phyloP scores from a whole-genome alignment of 2,113 vertebrate species.

The Apus apus region DNA sequence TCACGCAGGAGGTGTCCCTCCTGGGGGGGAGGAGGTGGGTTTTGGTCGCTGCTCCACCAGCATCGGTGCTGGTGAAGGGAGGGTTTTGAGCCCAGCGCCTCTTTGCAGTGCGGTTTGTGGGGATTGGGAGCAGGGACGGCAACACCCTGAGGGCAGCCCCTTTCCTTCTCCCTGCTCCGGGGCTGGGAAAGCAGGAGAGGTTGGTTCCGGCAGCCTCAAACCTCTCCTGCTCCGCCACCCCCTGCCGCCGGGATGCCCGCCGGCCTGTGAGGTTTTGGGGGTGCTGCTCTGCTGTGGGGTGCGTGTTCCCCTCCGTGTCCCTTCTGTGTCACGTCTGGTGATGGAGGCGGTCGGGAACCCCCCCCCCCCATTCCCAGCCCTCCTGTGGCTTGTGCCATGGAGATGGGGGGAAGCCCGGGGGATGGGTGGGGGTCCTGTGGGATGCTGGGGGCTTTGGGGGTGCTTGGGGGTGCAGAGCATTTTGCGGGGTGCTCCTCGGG shows the following conservation, averaged over 20 bases:
- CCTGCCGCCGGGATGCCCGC: accelerated
- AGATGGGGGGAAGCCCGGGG: accelerated
- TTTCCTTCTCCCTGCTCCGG: neutral
- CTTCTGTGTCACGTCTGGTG: accelerated
- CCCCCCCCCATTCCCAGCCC: accelerated
- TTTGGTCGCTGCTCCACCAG: accelerated
- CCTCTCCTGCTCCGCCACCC: neutral
- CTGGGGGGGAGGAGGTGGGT: neutral
- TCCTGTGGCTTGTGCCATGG: accelerated
- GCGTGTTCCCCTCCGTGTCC: accelerated
- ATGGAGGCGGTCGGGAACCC: neutral
- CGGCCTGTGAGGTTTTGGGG: neutral
- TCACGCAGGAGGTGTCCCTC: accelerated
- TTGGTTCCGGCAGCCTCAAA: accelerated
- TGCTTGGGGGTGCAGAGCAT: neutral
- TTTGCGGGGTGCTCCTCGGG: neutral
- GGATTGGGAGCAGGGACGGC: accelerated
- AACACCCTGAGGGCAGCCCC: neutral
- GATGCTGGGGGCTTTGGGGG: neutral
- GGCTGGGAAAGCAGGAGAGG: neutral
- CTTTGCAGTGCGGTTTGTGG: accelerated
- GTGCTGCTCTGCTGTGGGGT: accelerated
- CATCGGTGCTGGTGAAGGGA: accelerated
- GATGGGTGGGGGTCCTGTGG: accelerated
- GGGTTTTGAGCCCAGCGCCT: accelerated